These are phyloP conservation scores for Andrena praecox DNA, from an alignment of 2,888 invertebrate species.

Conservation along the genomic window DNA sequence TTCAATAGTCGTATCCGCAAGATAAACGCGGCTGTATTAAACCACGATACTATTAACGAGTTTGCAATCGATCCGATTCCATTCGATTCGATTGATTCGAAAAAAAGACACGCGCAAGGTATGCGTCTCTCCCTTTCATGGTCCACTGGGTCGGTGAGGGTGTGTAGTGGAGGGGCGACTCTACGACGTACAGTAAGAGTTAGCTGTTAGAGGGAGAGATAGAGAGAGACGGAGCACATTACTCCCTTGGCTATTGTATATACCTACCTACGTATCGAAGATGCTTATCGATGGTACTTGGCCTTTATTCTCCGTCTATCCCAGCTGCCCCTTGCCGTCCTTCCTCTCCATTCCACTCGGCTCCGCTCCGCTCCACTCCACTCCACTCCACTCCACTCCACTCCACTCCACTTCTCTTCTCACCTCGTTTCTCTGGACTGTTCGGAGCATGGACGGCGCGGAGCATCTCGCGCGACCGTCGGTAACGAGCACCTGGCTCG, in stretches of 20 bases:
- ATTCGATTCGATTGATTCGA: conserved; percentile 25
- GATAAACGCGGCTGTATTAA: neutral
- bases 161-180: neutral
- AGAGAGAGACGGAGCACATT: conserved; percentile 8
- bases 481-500: conserved; percentile 63
- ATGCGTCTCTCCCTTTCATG: conserved; percentile 16
- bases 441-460: neutral
- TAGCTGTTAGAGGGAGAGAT: neutral
- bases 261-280: conserved; percentile 49
- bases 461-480: conserved; percentile 38
- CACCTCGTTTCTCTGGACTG: neutral
- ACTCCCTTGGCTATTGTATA: conserved; percentile 56
- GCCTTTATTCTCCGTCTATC: conserved; percentile 32
- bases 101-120: neutral
- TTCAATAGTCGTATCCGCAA: too few species aligned
- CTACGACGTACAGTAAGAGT: neutral
- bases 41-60: conserved; percentile 28
- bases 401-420: neutral
- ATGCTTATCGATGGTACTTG: conserved; percentile 61
- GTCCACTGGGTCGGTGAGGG: neutral
- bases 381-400: neutral
- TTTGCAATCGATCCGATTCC: conserved; percentile 29
- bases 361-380: neutral
- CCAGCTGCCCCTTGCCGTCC: neutral
- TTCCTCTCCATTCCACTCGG: neutral